Base-by-base conservation (phyloP, 2,113 vertebrate species). In the Hoplias malabaricus region DNA sequence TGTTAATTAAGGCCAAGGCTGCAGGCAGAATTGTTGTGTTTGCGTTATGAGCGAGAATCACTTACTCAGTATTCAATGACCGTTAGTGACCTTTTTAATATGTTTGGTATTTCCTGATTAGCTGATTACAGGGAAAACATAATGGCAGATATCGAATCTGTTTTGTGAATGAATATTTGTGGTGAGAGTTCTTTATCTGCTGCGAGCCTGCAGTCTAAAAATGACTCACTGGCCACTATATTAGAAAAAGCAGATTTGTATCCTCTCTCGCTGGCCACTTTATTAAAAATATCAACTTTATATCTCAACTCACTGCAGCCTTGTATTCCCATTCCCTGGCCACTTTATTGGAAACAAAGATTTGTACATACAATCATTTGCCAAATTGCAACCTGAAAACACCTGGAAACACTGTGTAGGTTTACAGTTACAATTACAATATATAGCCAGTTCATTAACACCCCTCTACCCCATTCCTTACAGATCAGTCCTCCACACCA, bases 41-140 rank as follows among this genome's bases (percentile, higher is more conserved):
- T 31, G 33, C 1, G 23, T 34, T 34, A 31, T 16, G 12, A 29
- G 25, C 13, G 11, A 14, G 5, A 56, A 31, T 29, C 46, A 31
- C 3, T 2, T 54, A 7, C n/a, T 68, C 36, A 48, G 5, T 9
- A 43, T 67, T 75, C 34, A 2, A 12, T 13, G 31, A 42, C 38
- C 27, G 57, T 42, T 19, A 33, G 34, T 76, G 63, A 56, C 63
- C 74, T 76, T 76, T 74, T 54, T 31, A 42, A 57, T 57, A 38
- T 33, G 38, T 67, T 31, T 46, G 48, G 53, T 57, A 67, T 67
- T 75, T 76, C 63, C 54, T 42, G 16, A 67, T 34, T 76, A 10
- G 29, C 23, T 53, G 31, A 76, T 68, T 76, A 76, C 48, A 43
- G 34, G 34, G 40, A 57, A 29, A 67, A 48, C 57, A 27, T 21